These are phyloP conservation scores for Tetheella fluctuosa DNA, from an alignment of 2,888 invertebrate genomes.

Conservation along the genomic window DNA sequence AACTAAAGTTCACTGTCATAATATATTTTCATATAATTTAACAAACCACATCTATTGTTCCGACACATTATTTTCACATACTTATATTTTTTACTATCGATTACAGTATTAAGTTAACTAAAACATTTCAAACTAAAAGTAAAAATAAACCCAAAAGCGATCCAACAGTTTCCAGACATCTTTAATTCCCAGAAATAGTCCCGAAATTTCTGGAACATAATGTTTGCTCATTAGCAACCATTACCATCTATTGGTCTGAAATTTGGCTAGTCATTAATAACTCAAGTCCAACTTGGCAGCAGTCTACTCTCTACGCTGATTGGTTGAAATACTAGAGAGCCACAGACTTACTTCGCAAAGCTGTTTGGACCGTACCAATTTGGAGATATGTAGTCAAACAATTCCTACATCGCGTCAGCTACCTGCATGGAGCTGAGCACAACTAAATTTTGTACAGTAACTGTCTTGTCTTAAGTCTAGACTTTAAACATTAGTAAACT, in stretches of 20 bases:
- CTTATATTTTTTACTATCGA: too few species aligned
- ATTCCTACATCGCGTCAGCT: neutral
- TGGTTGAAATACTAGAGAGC: neutral
- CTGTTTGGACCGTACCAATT: neutral
- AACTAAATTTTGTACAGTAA: neutral
- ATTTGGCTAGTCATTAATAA: slow-evolving; percentile 4
- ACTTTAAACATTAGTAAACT: too few species aligned
- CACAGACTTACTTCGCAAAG: neutral
- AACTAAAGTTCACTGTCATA: too few species aligned
- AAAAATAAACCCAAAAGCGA: neutral
- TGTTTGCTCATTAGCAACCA: slow-evolving; percentile 5
- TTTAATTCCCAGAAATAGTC: neutral
- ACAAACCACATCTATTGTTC: too few species aligned
- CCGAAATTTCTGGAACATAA: neutral
- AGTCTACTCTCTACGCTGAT: neutral
- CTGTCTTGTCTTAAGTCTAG: too few species aligned
- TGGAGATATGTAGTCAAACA: neutral
- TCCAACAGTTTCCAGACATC: neutral
- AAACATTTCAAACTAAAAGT: too few species aligned
- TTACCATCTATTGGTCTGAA: slow-evolving; percentile 1
- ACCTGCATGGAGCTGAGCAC: neutral
- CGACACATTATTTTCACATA: too few species aligned
- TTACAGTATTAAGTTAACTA: too few species aligned
- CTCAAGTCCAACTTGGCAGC: neutral
- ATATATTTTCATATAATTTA: too few species aligned